These are phyloP conservation scores for Hafferia zeledoni DNA, from an alignment of 2,797 vertebrate species.

Conservation along the genomic window DNA sequence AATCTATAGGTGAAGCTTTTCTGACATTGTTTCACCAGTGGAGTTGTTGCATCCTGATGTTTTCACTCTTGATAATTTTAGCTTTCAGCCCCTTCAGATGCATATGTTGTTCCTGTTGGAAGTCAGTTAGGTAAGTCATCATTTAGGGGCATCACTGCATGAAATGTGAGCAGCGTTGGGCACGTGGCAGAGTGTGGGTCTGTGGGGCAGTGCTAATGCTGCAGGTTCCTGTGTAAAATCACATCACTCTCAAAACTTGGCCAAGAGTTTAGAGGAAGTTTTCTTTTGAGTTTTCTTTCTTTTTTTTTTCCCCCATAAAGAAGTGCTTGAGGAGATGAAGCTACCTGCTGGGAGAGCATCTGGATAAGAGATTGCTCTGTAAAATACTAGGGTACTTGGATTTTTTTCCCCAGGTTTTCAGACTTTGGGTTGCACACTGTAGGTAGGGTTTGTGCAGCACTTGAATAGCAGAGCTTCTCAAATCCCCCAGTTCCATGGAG, in stretches of 20 bases:
- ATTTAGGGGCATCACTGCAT: rapidly evolving
- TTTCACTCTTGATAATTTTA: not conserved
- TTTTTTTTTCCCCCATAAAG: not conserved
- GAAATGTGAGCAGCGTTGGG: rapidly evolving
- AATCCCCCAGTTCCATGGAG: not conserved
- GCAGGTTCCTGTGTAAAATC: not conserved
- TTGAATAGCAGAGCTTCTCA: constrained; percentile 7
- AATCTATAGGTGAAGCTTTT: not conserved
- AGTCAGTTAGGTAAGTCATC: not conserved
- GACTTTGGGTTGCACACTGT: not conserved
- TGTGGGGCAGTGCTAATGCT: not conserved
- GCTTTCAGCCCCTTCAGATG: not conserved
- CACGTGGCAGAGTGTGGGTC: rapidly evolving
- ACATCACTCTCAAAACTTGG: not conserved
- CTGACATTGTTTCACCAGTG: not conserved
- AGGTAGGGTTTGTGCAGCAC: not conserved
- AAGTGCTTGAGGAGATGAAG: not conserved
- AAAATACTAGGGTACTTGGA: not conserved
- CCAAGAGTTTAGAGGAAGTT: not conserved
- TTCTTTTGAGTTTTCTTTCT: not conserved
- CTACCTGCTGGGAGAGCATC: not conserved
- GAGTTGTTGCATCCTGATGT: rapidly evolving
- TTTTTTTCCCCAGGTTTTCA: not conserved
- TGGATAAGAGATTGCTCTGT: constrained; percentile 1
- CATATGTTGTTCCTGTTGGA: not conserved